Evolutionary conservation across 2,113 vertebrate genomes (phyloP).

Genomic region (Empidonax alnorum): DNA sequence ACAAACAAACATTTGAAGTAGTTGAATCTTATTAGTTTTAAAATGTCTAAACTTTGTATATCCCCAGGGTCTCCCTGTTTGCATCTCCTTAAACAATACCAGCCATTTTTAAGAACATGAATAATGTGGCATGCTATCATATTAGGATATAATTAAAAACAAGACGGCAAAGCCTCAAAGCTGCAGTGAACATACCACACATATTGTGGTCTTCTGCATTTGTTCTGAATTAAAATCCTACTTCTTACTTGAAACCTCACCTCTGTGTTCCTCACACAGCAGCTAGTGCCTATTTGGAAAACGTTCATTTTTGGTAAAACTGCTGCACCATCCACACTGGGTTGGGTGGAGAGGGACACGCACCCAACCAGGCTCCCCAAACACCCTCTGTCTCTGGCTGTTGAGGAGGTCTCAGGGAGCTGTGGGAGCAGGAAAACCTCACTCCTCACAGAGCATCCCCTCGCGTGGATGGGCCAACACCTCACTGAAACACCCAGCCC

Average conservation of each 20-base stretch:
- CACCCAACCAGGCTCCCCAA: too few species aligned
- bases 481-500: not conserved
- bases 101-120: slow-evolving; percentile 25
- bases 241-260: not conserved
- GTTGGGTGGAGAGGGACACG: fast-evolving
- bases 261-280: not conserved
- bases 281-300: not conserved
- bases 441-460: fast-evolving
- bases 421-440: not conserved
- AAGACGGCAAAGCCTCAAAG: slow-evolving; percentile 26
- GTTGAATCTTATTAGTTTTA: not conserved
- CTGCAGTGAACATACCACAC: not conserved
- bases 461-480: fast-evolving
- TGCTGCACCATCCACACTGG: fast-evolving
- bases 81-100: slow-evolving; percentile 30
- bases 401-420: not conserved
- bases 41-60: slow-evolving; percentile 1
- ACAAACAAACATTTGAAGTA: not conserved
- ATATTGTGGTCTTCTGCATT: slow-evolving; percentile 1
- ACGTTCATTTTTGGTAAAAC: not conserved
- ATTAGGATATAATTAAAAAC: slow-evolving; percentile 54
- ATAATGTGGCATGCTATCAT: not conserved
- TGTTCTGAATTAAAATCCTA: slow-evolving; percentile 42
- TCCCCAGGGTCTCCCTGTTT: slow-evolving; percentile 31
- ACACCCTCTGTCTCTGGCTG: not conserved